A percentile compares a stretch with the other conserved stretches of the same genome.
Evolutionary conservation across 2,888 invertebrate genomes (phyloP).

Genomic region (Timema podura): DNA sequence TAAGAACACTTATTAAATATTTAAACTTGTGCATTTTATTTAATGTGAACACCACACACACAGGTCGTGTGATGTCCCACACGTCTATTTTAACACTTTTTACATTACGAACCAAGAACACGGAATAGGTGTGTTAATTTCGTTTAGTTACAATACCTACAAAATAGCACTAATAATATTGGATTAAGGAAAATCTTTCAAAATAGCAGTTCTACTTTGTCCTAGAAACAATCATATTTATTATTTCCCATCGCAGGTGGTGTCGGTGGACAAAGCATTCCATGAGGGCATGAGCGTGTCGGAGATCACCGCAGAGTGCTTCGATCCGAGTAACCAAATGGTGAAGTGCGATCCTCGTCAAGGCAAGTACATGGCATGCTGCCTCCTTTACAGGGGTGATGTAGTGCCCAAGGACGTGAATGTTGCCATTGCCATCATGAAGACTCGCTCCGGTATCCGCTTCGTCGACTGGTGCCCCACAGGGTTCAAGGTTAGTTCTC

Average conservation of each 20-base stretch:
- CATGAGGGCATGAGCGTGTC: constrained; percentile 74
- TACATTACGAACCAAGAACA: too few relatives aligned
- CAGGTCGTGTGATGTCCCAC: too few relatives aligned
- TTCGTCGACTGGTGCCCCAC: constrained; percentile 97
- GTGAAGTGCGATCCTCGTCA: constrained; percentile 81
- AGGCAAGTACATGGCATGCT: constrained; percentile 88
- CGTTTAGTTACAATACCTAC: too few relatives aligned
- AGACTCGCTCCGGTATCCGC: constrained; percentile 69
- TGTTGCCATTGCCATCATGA: constrained; percentile 73
- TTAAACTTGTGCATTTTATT: too few relatives aligned
- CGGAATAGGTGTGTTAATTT: too few relatives aligned
- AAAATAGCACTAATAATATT: too few relatives aligned
- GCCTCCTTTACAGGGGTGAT: constrained; percentile 82
- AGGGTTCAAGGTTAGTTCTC: constrained; percentile 70
- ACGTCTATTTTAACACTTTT: too few relatives aligned
- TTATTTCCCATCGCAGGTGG: constrained; percentile 32
- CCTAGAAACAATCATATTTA: too few relatives aligned
- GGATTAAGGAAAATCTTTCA: background rate
- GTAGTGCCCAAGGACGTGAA: constrained; percentile 89
- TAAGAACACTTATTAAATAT: too few relatives aligned
- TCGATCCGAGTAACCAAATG: constrained; percentile 87
- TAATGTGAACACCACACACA: too few relatives aligned
- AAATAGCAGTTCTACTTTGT: constrained; percentile 37
- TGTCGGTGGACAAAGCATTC: constrained; percentile 67
- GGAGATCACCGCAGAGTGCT: constrained; percentile 82